Evolutionary conservation across 35 echinoderm and acorn worm genomes (phyloP).

Genomic region (Ophiothrix spiculata): DNA sequence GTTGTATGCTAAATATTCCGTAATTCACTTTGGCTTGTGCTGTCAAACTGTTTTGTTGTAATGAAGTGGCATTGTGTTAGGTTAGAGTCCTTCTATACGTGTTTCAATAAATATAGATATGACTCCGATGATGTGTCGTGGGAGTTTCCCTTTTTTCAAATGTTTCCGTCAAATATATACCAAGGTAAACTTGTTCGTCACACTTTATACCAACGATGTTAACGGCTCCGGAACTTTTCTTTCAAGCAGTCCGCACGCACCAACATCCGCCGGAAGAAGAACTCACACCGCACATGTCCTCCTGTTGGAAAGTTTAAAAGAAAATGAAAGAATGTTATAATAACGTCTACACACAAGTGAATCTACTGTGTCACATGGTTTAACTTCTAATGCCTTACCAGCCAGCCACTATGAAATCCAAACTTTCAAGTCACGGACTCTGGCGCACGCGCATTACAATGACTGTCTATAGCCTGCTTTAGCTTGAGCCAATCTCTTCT

Average conservation of each 20-base stretch:
- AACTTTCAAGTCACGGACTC: too few relatives aligned
- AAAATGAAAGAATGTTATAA: not conserved
- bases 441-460: too few relatives aligned
- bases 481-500: too few relatives aligned
- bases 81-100: not conserved
- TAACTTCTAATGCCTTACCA: too few relatives aligned
- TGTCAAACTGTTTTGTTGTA: not conserved
- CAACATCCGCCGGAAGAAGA: slow-evolving; percentile 5
- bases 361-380: too few relatives aligned
- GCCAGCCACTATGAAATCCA: too few relatives aligned
- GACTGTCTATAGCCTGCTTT: too few relatives aligned
- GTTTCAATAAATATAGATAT: not conserved
- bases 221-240: not conserved
- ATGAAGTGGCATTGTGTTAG: not conserved
- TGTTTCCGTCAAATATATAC: not conserved
- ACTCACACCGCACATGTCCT: not conserved
- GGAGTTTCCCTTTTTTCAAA: not conserved
- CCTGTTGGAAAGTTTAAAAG: not conserved
- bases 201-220: not conserved
- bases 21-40: not conserved
- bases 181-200: slow-evolving; percentile 5
- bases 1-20: not conserved
- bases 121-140: not conserved
- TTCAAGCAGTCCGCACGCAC: not conserved
- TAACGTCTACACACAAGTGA: not conserved